Conservation (phyloP, 2,113 vertebrate genomes). For the Naja naja region DNA sequence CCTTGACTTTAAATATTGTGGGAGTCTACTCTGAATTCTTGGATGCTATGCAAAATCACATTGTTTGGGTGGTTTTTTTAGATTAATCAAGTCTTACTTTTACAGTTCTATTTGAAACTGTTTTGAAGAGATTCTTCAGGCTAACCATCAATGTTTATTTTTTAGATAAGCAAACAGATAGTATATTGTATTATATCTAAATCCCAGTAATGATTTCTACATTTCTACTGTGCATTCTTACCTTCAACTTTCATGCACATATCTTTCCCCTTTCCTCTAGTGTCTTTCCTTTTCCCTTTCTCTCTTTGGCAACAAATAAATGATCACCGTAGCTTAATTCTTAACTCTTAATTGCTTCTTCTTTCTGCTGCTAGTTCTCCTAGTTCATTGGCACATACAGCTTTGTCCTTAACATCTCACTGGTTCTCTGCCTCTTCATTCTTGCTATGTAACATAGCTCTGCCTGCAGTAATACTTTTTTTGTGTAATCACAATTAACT, state of each 20-base stretch:
- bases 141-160: not conserved
- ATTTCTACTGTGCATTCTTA: not conserved
- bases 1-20: not conserved
- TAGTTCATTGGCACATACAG: not conserved
- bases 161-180: not conserved
- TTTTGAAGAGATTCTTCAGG: not conserved
- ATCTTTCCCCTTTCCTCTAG: not conserved
- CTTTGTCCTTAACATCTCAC: not conserved
- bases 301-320: not conserved
- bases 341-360: not conserved
- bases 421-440: not conserved
- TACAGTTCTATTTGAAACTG: not conserved
- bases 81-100: not conserved
- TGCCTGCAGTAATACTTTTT: not conserved
- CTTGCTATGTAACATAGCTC: not conserved
- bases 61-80: not conserved
- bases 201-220: not conserved
- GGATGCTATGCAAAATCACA: not conserved
- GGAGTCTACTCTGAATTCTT: not conserved
- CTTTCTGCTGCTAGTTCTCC: not conserved
- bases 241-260: not conserved
- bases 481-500: not conserved
- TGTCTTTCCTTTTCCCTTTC: not conserved
- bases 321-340: not conserved
- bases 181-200: not conserved